Base-by-base conservation (phyloP, 2,797 vertebrate genomes). In the Myotis myotis region DNA sequence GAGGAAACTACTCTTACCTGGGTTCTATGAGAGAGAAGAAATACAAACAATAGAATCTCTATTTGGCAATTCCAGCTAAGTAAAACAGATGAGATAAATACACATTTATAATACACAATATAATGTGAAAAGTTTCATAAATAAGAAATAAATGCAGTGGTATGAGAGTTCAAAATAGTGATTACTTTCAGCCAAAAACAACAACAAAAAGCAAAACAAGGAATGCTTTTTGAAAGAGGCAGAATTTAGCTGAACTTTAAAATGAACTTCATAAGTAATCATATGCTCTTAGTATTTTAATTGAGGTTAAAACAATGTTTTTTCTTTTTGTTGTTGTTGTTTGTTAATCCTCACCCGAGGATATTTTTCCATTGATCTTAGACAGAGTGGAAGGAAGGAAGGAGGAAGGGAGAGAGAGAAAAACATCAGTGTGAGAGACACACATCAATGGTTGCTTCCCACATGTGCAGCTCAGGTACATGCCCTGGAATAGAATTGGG, bases 231-330 rank as follows among this genome's bases (percentile, higher is more conserved):
- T 87, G 38, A 81, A 93, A 83, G 7, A 87, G 23, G 8, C 1
- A 62, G 15, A 20, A 55, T 81, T 86, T 91, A 36, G 25, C 13
- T 11, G 30, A 49, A n/a, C 41, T 92, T 94, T n/a, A 87, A 95
- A 96, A 84, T 64, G 7, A 25, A 85, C n/a, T 70, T 85, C 44
- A 36, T 91, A 96, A 91, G 80, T 25, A 41, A 47, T 62, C 44
- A 80, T 55, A 51, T 47, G 11, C 13, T 36, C 66, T 75, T 79
- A 81, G 20, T 53, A 88, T 92, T 87, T 84, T 92, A 78, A 75
- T 7, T 72, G 41, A 90, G 2, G 36, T 79, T 80, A 92, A 86
- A 94, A 49, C 55, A 74, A 76, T 66, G 28, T 41, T 66, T 92
- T 79, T 57, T 19, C 19, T 86, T 23, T 82, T 92, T 91, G 2